A percentile compares a stretch with the other conserved stretches of the same genome.
phyloP scores from a whole-genome alignment of 2,888 invertebrate genomes.

The Allophyes oxyacanthae region DNA sequence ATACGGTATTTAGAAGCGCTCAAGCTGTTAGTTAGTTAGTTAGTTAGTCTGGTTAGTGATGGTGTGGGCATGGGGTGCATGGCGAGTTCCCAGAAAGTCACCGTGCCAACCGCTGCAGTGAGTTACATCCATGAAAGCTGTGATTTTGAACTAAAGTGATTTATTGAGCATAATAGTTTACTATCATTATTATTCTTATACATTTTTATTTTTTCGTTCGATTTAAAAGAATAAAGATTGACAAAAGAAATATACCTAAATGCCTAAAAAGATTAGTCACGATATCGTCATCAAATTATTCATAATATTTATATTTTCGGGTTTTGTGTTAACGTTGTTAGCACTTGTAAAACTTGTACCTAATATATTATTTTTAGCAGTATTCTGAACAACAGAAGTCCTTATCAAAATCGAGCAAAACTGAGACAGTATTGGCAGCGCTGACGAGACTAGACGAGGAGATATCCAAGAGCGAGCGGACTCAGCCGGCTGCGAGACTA shows the following conservation, averaged over 20 bases:
- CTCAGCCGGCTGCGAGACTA: slow-evolving; percentile 75
- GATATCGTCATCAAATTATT: too few species aligned
- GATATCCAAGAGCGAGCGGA: slow-evolving; percentile 73
- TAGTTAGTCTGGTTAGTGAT: slow-evolving; percentile 55
- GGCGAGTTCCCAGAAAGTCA: slow-evolving; percentile 70
- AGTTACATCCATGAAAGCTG: slow-evolving; percentile 39
- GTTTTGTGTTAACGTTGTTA: too few species aligned
- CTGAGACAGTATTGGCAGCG: slow-evolving; percentile 78
- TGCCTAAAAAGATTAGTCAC: too few species aligned
- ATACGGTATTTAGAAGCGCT: slow-evolving; percentile 35
- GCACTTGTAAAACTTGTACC: too few species aligned
- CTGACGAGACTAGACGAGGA: slow-evolving; percentile 78
- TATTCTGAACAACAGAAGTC: slow-evolving; percentile 46
- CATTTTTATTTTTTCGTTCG: too few species aligned
- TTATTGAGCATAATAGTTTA: too few species aligned
- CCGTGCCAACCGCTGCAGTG: slow-evolving; percentile 57
- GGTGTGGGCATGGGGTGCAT: slow-evolving; percentile 78
- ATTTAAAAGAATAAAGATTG: too few species aligned
- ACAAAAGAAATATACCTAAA: too few species aligned
- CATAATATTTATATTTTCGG: too few species aligned
- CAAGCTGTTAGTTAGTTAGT: slow-evolving; percentile 27
- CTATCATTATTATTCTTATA: too few species aligned
- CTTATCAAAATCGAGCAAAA: slow-evolving; percentile 61
- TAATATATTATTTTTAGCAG: slow-evolving; percentile 13
- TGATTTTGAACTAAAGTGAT: not conserved